Base-by-base conservation (phyloP, 2,888 invertebrate genomes). In the Auanema freiburgensis region DNA sequence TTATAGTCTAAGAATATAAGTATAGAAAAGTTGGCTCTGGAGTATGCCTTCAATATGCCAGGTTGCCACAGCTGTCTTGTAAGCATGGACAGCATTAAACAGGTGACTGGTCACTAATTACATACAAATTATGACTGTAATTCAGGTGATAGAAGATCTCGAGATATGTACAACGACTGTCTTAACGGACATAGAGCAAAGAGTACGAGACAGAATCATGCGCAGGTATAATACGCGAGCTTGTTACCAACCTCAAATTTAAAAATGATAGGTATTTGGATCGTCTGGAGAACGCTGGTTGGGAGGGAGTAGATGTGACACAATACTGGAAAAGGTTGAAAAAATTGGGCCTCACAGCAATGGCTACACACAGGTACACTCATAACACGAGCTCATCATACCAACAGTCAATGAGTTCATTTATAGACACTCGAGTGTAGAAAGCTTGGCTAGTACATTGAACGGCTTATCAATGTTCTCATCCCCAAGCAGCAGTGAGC, bases 301-400 rank as follows among this genome's bases (percentile, higher is more conserved):
- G 90, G 90, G 90, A 90, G 85, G 89, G 88, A 56, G 84, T 87
- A 65, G 90, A 90, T 84, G 84, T 89, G 62, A 80, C 85, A 46
- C 82, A 79, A 42, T 89, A 89, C 74, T 77, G 84, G 76, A 75
- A 76, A 43, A 69, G 75, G 59, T 62, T 79, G 44, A 74, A 82
- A 57, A 75, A 72, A 40, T 57, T 79, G n/a, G 79, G 77, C 16
- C 50, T 74, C 12, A 68, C 74, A 1, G 71, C 73, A 2, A 59
- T 73, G 21, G 73, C 75, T 0, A 76, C 74, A 12, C 71, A 71
- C 56, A 61, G 76, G 66, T 58, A 51, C 24, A 52, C 10, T 23
- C 4, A 52, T n/a, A 52, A 52, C 18, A 52, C 18, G 10, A 16
- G 10, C 18, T 11, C 11, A n/a, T n/a, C n/a, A n/a, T n/a, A n/a